These are phyloP conservation scores for Encarsia formosa DNA, from an alignment of 2,888 invertebrate genomes.

Conservation along the genomic window DNA sequence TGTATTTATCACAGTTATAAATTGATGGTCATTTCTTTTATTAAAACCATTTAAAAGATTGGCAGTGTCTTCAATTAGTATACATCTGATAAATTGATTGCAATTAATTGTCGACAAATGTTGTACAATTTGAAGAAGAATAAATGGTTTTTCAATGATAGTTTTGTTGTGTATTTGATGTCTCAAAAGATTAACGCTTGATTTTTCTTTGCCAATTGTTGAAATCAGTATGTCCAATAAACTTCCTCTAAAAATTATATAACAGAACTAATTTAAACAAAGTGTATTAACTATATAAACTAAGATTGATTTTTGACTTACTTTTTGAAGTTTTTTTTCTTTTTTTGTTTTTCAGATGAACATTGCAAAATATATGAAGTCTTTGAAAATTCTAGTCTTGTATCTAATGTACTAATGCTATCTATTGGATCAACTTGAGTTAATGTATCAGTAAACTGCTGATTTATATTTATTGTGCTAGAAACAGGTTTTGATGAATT, in stretches of 20 bases:
- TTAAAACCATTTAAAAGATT: conserved; percentile 14
- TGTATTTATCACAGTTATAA: conserved; percentile 21
- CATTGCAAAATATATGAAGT: conserved; percentile 15
- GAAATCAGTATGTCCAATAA: conserved; percentile 9
- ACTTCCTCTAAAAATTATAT: conserved; percentile 15
- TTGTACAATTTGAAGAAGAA: conserved; percentile 18
- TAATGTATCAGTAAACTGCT: background rate
- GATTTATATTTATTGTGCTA: background rate
- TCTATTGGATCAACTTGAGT: conserved; percentile 6
- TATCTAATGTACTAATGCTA: conserved; percentile 9
- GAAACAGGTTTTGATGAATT: conserved; percentile 1
- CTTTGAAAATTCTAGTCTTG: conserved; percentile 16
- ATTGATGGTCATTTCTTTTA: too few species aligned
- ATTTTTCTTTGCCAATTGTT: conserved; percentile 21
- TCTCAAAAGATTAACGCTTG: conserved; percentile 17
- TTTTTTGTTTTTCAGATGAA: conserved; percentile 2
- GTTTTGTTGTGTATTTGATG: conserved; percentile 16
- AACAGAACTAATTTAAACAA: background rate
- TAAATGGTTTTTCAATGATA: conserved; percentile 13
- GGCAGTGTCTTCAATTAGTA: conserved; percentile 10
- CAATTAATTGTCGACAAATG: conserved; percentile 15
- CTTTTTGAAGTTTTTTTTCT: conserved; percentile 17
- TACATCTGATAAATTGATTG: conserved; percentile 18
- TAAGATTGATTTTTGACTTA: conserved; percentile 5
- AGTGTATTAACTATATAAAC: background rate